Base-by-base conservation (phyloP, 2,888 invertebrate species). In the Taenaris catops region DNA sequence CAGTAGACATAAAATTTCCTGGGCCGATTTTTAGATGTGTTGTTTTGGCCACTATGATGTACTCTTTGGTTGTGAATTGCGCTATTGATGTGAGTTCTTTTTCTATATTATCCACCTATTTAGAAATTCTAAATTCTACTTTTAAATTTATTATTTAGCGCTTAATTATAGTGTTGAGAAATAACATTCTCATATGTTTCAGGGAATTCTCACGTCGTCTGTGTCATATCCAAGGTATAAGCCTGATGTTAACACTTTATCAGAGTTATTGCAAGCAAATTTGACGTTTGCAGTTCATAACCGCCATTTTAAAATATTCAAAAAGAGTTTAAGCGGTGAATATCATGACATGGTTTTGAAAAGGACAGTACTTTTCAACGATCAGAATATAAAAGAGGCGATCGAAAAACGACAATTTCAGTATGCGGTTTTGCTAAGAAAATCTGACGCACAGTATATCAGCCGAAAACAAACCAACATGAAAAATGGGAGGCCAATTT, bases 341-440 rank as follows among this genome's bases (percentile, higher is more conserved):
- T 43, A 44, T 10, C 62, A 61, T 14, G 39, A 53, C 1, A 17
- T 48, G 12, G 49, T 89, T 1, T 52, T 64, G 8, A 46, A 67
- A 16, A 72, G 79, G 1, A 63, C 87, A 8, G 57, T 66, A 37
- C 49, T 70, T 9, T 53, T 88, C 4, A 63, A 65, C 3, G 89
- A 89, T 31, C 47, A 55, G 8, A 70, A 71, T 44, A 69, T 87
- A 1, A 63, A 58, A 25, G 46, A 69, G 1, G 52, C 70, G 0
- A 58, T 90, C n/a, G 63, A 69, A 0, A 49, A 63, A 3, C 75
- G 87, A 35, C 55, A 88, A 31, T 71, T 68, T 7, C 58, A 76
- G 9, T 87, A 80, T 36, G 90, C 89, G 1, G 63, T 87, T 24
- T 51, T 90, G 24, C 58, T 89, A 32, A 84, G 89, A 34, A 71